Evolutionary conservation across 2,888 invertebrate genomes (phyloP).

Genomic region (Azorinus chamasolen): DNA sequence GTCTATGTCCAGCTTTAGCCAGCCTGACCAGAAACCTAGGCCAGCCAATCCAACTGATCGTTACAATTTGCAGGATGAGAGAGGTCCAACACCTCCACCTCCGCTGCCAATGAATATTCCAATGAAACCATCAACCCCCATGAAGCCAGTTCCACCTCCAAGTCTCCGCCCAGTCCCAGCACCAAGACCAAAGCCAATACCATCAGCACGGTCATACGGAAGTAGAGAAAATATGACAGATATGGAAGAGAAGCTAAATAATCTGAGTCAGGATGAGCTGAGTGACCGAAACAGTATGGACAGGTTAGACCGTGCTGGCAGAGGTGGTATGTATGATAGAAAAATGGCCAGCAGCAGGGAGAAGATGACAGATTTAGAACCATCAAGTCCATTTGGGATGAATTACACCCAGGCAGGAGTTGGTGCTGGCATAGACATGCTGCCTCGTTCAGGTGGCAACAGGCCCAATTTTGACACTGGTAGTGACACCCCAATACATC

Average conservation of each 20-base stretch:
- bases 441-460: slow-evolving; percentile 35
- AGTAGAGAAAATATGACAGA: slow-evolving; percentile 51
- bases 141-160: slow-evolving; percentile 24
- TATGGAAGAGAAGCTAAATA: slow-evolving; percentile 45
- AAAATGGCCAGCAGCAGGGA: slow-evolving; percentile 59
- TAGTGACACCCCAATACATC: slow-evolving; percentile 54
- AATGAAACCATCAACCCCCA: slow-evolving; percentile 36
- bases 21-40: slow-evolving; percentile 60
- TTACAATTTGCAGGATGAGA: slow-evolving; percentile 23
- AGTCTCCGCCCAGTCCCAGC: slow-evolving; percentile 61
- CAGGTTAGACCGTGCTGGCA: slow-evolving; percentile 53
- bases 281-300: slow-evolving; percentile 61
- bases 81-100: slow-evolving; percentile 60
- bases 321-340: slow-evolving; percentile 42
- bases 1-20: slow-evolving; percentile 75
- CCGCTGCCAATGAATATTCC: slow-evolving; percentile 67
- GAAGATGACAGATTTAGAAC: slow-evolving; percentile 38
- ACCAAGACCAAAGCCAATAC: slow-evolving; percentile 65
- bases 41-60: slow-evolving; percentile 33
- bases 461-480: slow-evolving; percentile 34
- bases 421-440: slow-evolving; percentile 48
- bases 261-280: slow-evolving; percentile 58
- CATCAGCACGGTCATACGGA: slow-evolving; percentile 49
- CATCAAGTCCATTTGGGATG: slow-evolving; percentile 29
- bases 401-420: slow-evolving; percentile 21